A percentile compares a stretch with the other conserved stretches of the same genome.
phyloP scores from a whole-genome alignment of 2,797 vertebrate species.

The Stomatorhinus walkeri region DNA sequence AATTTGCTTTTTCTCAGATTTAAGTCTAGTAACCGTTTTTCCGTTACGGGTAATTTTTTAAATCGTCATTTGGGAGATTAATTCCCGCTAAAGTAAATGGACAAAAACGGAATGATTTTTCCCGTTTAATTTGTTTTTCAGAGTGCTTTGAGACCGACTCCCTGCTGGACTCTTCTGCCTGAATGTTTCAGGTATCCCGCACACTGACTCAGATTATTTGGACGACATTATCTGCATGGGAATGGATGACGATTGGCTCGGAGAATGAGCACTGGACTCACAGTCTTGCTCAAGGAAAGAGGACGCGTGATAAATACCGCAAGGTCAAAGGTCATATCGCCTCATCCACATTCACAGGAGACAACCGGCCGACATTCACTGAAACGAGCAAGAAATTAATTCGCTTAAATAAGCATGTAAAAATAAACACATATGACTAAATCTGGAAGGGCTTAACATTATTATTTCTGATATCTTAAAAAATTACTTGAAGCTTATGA shows the following conservation, averaged over 20 bases:
- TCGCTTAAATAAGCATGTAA: not conserved
- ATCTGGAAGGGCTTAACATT: slow-evolving; percentile 3
- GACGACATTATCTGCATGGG: not conserved
- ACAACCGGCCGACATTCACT: not conserved
- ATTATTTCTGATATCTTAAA: not conserved
- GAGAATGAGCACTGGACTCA: not conserved
- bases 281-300: not conserved
- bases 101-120: slow-evolving; percentile 22
- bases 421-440: slow-evolving; percentile 10
- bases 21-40: slow-evolving; percentile 13
- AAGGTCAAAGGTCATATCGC: not conserved
- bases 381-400: not conserved
- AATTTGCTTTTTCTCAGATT: slow-evolving; percentile 24
- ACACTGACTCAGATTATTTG: slow-evolving; percentile 12
- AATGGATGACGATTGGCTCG: not conserved
- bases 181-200: not conserved
- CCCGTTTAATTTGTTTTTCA: not conserved
- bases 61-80: slow-evolving; percentile 30
- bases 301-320: not conserved
- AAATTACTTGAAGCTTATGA: not conserved
- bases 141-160: slow-evolving; percentile 34
- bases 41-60: slow-evolving; percentile 5
- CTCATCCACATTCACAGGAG: not conserved
- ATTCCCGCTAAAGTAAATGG: slow-evolving; percentile 23
- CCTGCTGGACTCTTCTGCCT: slow-evolving; percentile 39